Evolutionary conservation across 92 coral and sea anemone species (phyloP).

Genomic region (Palythoa caribaeorum): DNA sequence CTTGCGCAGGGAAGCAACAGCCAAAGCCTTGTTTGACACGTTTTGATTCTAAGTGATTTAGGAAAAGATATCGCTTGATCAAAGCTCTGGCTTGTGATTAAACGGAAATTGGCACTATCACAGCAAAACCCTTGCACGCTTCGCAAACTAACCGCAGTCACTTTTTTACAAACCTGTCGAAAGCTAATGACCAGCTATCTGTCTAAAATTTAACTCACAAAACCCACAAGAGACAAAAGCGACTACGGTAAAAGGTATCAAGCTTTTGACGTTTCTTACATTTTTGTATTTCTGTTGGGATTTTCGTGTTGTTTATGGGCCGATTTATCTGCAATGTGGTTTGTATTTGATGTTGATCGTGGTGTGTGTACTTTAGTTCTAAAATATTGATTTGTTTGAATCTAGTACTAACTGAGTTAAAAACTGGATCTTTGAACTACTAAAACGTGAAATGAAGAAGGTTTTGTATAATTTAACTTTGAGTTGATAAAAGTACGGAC

Average conservation of each 20-base stretch:
- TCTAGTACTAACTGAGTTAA: not conserved
- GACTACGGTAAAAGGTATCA: not conserved
- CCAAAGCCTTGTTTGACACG: not conserved
- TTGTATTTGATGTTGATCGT: constrained; percentile 32
- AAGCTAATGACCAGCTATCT: not conserved
- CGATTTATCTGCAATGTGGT: not conserved
- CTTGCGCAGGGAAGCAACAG: constrained; percentile 15
- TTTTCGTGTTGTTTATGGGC: not conserved
- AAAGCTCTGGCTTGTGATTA: constrained; percentile 56
- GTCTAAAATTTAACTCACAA: not conserved
- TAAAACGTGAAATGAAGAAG: not conserved
- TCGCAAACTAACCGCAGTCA: constrained; percentile 19
- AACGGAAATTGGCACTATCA: constrained; percentile 64
- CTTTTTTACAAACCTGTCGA: constrained; percentile 19
- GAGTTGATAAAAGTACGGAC: not conserved
- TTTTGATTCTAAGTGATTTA: constrained; percentile 22
- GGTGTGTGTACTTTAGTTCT: constrained; percentile 60
- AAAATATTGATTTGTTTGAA: constrained; percentile 50
- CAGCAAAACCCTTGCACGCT: constrained; percentile 40
- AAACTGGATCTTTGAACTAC: not conserved
- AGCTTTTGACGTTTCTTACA: not conserved
- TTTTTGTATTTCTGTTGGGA: not conserved
- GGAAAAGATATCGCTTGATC: constrained; percentile 55
- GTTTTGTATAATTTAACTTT: not conserved
- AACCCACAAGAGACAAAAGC: not conserved